Percentiles rank a stretch among this genome's conserved stretches.
Evolutionary conservation across 2,888 invertebrate species (phyloP).

Genomic region (Ypsolopha sequella): DNA sequence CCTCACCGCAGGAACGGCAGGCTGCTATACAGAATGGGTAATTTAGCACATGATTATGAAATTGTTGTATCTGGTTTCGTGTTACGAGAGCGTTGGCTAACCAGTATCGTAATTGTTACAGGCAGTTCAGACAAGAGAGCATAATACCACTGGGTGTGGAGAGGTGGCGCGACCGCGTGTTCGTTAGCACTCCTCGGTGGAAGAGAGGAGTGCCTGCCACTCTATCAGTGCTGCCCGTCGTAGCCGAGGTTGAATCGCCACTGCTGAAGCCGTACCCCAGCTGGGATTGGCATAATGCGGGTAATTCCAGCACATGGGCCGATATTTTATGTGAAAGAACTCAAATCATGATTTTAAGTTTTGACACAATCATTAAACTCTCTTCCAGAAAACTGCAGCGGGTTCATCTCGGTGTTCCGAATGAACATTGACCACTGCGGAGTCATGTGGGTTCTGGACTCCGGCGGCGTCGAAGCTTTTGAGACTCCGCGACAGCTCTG

Average conservation of each 20-base stretch:
- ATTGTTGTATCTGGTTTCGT: too few species aligned
- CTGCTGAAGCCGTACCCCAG: conserved; percentile 78
- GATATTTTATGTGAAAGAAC: background rate
- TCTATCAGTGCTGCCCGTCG: conserved; percentile 73
- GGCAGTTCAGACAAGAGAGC: conserved; percentile 77
- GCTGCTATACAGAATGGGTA: conserved; percentile 41
- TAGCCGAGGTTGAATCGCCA: conserved; percentile 68
- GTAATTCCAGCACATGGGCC: conserved; percentile 20
- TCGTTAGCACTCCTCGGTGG: conserved; percentile 84
- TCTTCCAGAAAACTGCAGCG: conserved; percentile 55
- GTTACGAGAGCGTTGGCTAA: background rate
- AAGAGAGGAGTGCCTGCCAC: conserved; percentile 82
- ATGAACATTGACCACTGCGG: conserved; percentile 82
- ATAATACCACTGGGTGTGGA: conserved; percentile 83
- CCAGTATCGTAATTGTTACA: conserved; percentile 16
- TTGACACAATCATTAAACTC: background rate
- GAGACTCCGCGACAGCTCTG: conserved; percentile 75
- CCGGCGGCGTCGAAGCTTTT: conserved; percentile 80
- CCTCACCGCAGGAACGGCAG: conserved; percentile 24
- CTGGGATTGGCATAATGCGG: conserved; percentile 78
- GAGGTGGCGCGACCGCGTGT: conserved; percentile 75
- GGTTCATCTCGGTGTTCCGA: conserved; percentile 84
- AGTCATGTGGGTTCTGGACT: conserved; percentile 84
- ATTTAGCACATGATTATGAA: conserved; percentile 4
- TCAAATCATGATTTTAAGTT: background rate